Evolutionary conservation across 2,888 invertebrate genomes (phyloP).

Genomic region (Cryptus viduatorius): DNA sequence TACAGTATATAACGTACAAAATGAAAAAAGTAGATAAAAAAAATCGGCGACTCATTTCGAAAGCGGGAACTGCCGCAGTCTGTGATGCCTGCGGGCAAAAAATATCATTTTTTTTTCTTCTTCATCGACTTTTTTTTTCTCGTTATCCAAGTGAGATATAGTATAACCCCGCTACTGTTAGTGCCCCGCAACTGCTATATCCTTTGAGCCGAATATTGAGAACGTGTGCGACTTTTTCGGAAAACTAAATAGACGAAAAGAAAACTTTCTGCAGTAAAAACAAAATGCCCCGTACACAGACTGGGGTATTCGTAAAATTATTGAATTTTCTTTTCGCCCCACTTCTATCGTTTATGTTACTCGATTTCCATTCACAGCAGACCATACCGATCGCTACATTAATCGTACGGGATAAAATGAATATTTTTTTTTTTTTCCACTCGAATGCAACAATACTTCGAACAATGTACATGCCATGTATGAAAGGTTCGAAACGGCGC

Average conservation of each 20-base stretch:
- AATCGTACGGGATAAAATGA: no score
- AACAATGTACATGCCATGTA: no score
- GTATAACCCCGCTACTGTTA: background rate
- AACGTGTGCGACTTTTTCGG: slow-evolving; percentile 6
- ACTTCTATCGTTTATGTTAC: background rate
- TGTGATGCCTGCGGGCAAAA: background rate
- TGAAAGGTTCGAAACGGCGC: no score
- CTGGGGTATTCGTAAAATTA: slow-evolving; percentile 1
- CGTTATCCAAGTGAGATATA: background rate
- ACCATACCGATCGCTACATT: background rate
- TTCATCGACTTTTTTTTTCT: slow-evolving; percentile 16
- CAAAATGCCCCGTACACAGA: background rate
- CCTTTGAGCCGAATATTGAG: background rate
- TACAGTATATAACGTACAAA: background rate
- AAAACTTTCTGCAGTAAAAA: background rate
- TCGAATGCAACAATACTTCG: no score
- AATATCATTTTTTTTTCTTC: background rate
- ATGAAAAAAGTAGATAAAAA: background rate
- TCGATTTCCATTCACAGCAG: background rate
- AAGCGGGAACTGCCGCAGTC: slow-evolving; percentile 3
- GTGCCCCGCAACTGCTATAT: background rate
- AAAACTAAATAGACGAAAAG: background rate
- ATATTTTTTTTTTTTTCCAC: no score
- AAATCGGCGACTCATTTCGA: slow-evolving; percentile 15
- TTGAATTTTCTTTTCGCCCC: background rate